Conservation (phyloP, 2,797 vertebrate genomes). For the Anisognathus igniventris region DNA sequence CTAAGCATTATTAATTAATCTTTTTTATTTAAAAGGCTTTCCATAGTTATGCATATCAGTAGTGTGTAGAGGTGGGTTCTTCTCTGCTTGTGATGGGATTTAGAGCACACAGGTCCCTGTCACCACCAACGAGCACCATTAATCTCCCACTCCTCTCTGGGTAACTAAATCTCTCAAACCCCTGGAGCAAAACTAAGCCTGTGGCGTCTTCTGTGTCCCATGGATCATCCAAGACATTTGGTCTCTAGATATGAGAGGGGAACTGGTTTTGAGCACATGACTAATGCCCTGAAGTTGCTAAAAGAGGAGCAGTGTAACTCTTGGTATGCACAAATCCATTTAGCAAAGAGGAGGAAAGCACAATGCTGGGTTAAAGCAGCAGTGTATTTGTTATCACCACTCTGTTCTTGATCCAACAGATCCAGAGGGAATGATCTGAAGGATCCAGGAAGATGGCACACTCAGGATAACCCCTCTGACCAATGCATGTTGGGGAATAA, state of each 20-base stretch:
- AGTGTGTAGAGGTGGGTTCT: not conserved
- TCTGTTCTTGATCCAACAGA: slow-evolving; percentile 1
- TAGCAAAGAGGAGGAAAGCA: not conserved
- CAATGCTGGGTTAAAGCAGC: not conserved
- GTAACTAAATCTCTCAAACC: not conserved
- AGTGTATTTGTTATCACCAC: not conserved
- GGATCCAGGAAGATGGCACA: not conserved
- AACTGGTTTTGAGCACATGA: not conserved
- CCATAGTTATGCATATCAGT: not conserved
- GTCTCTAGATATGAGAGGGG: not conserved
- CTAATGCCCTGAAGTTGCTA: not conserved
- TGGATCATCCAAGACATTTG: not conserved
- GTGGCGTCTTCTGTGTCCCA: not conserved
- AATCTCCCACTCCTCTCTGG: not conserved
- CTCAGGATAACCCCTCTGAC: slow-evolving; percentile 49
- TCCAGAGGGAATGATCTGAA: slow-evolving; percentile 23
- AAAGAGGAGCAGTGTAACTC: not conserved
- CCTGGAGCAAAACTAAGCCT: not conserved
- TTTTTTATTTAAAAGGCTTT: slow-evolving; percentile 1
- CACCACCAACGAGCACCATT: not conserved
- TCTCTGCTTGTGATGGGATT: not conserved
- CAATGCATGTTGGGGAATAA: slow-evolving; percentile 9
- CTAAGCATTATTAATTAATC: slow-evolving; percentile 15
- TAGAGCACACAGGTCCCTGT: not conserved
- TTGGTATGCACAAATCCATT: not conserved